Base-by-base conservation (phyloP, 2,888 invertebrate species). In the Perizoma flavofasciatum region DNA sequence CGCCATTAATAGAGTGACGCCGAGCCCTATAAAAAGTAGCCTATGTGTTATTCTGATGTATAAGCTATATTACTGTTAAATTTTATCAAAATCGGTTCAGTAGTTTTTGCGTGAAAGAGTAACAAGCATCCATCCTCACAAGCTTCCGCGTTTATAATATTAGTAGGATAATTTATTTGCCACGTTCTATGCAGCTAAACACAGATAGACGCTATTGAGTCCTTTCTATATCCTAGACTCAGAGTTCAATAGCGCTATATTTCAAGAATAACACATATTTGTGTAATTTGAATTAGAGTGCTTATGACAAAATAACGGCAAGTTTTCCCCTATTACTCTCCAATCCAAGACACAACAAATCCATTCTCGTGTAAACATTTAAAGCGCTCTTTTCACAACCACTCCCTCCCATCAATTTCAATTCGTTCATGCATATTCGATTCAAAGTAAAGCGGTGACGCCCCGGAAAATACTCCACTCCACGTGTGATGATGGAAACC, bases 391-490 rank as follows among this genome's bases (percentile, higher is more conserved):
- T 64, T 66, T 59, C 58, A 61, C 69, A 41, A 63, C 60, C 66
- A 67, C 64, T 67, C 65, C 64, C 64, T 63, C 60, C 66, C 65
- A 69, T 69, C 64, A 66, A 67, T 67, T 69, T 65, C 69, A 69
- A 67, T 67, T 69, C 67, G 67, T 66, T 66, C 63, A 70, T 67
- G 66, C 67, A 65, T 66, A 64, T 67, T 61, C 69, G 63, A 69
- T 66, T 65, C 66, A 65, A 70, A 68, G 65, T 59, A 59, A 63
- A 60, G 47, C 60, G 63, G 67, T 56, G 62, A 66, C 68, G 68
- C 66, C 69, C 67, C 67, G 67, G 67, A 67, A 66, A 68, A 67
- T 57, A 61, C 63, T 59, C 59, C 61, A 64, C 68, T 64, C 55
- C 66, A 69, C 67, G 63, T 69, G 69, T 67, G 63, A 61, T 63